A percentile compares a stretch with the other conserved stretches of the same genome.
Conservation (phyloP, 2,113 vertebrate genomes). For the Gasterosteus aculeatus region DNA sequence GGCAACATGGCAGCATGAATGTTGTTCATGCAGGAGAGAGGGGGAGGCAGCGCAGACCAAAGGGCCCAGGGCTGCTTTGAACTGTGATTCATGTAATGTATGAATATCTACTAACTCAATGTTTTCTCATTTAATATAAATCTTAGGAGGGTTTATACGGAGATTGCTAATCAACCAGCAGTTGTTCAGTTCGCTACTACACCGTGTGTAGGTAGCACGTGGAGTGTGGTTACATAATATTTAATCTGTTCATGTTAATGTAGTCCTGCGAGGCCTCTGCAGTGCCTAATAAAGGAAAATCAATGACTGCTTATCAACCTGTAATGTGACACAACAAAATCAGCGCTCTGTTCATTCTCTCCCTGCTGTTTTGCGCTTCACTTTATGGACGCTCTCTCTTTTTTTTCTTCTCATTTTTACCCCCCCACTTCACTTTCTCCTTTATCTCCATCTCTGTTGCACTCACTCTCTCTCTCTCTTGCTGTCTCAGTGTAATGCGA, state of each 20-base stretch:
- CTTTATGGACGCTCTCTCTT: slow-evolving; percentile 29
- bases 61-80: slow-evolving; percentile 37
- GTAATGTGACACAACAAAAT: slow-evolving; percentile 22
- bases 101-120: slow-evolving; percentile 5
- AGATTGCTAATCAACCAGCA: background rate
- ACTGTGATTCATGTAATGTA: slow-evolving; percentile 36
- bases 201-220: background rate
- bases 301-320: slow-evolving; percentile 30
- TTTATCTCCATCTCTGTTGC: slow-evolving; percentile 66
- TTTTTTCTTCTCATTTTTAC: slow-evolving; percentile 31
- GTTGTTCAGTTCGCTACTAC: background rate
- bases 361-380: slow-evolving; percentile 41
- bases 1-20: slow-evolving; percentile 56
- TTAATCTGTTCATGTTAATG: slow-evolving; percentile 25
- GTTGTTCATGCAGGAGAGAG: slow-evolving; percentile 57
- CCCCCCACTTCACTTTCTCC: slow-evolving; percentile 44
- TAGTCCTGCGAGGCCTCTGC: background rate
- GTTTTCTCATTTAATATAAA: slow-evolving; percentile 7
- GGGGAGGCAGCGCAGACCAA: slow-evolving; percentile 32
- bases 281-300: slow-evolving; percentile 18
- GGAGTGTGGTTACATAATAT: slow-evolving; percentile 6
- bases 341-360: slow-evolving; percentile 23
- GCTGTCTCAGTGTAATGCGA: slow-evolving; percentile 83
- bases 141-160: background rate
- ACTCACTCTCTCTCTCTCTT: slow-evolving; percentile 65